Evolutionary conservation across 2,113 vertebrate species (phyloP), one percentile per base, ranked within the genome.

Genomic region (Oostethus manadensis): DNA sequence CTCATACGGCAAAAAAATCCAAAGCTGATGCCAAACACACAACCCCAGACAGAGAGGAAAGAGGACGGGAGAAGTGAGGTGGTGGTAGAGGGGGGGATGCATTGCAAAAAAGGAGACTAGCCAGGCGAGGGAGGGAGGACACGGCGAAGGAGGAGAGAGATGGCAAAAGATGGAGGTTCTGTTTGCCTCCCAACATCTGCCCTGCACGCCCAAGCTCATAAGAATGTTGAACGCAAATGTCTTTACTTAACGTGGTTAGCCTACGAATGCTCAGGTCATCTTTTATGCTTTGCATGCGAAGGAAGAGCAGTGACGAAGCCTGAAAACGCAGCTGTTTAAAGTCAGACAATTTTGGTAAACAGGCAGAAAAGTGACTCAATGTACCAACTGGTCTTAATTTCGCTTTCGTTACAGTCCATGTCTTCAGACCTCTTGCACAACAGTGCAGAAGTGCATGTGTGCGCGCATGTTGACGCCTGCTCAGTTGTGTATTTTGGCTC

Each of bases 191-290:
- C 29, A 7, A 33, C 2, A n/a, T 54, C 35, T 54, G 2, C 17
- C 51, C 17, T 11, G 68, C 77, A 58, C n/a, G 26, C 18, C 62
- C 20, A 18, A 68, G 21, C 26, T 49, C 40, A 29, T 49, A 10
- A 42, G 45, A 40, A 43, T 60, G 38, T 50, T 42, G 43, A 68
- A 60, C 46, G 40, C 50, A 40, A 40, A 40, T 58, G 59, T 53
- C 35, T 22, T 74, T 77, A 81, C 26, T 73, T 72, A 45, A 70
- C 47, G 74, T 53, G 73, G 87, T 92, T 87, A 88, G 78, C 91
- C 87, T 89, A 83, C 88, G 89, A 93, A 95, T 90, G 64, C 60
- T 63, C 18, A 68, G 73, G 78, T 80, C 53, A 2, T 82, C 78
- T 78, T 91, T 84, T 74, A 78, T 71, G 29, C 17, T 33, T 69